Base-by-base conservation (phyloP, 1,140 invertebrate genomes). In the Camponotus pennsylvanicus region DNA sequence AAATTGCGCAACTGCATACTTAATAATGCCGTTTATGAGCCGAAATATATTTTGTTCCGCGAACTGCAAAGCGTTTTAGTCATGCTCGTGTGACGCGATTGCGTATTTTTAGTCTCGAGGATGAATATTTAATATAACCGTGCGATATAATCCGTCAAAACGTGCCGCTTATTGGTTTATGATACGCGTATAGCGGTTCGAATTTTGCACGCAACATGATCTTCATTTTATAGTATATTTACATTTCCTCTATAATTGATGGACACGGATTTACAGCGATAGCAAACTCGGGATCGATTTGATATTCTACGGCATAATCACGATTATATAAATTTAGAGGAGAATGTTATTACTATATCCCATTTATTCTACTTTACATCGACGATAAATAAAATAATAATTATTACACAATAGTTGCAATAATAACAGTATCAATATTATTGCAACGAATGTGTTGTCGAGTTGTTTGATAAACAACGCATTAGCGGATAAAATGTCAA, bases 401-500 rank as follows among this genome's bases (percentile, higher is more conserved):
- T 59, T 59, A 42, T 61, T 61, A n/a, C 13, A 21, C 11, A 13
- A 34, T 7, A 55, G 21, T 21, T 52, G 49, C 37, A 7, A 32
- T 4, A 69, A 11, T 13, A 3, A 15, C 3, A 52, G 42, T 2
- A 15, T 5, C 42, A 15, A 49, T 66, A 66, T 13, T 32, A 21
- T 34, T 8, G 42, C 59, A 27, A 9, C 11, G 1, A 11, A 57
- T 37, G 6, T 40, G 49, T 64, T 42, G 11, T 2, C 9, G 52
- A 71, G 42, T 21, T 70, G 49, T 57, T 57, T 52, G 40, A 40
- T 75, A 61, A 61, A 37, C 66, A 83, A 42, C 37, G 79, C 42
- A 73, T 80, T 70, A 59, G 18, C 55, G 40, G 52, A 61, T 83
- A 63, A 75, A 73, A 83, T 83, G 49, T 71, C 69, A 83, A 75